Conservation (phyloP, 2,888 invertebrate genomes). For the Leptinotarsa peninsularis region DNA sequence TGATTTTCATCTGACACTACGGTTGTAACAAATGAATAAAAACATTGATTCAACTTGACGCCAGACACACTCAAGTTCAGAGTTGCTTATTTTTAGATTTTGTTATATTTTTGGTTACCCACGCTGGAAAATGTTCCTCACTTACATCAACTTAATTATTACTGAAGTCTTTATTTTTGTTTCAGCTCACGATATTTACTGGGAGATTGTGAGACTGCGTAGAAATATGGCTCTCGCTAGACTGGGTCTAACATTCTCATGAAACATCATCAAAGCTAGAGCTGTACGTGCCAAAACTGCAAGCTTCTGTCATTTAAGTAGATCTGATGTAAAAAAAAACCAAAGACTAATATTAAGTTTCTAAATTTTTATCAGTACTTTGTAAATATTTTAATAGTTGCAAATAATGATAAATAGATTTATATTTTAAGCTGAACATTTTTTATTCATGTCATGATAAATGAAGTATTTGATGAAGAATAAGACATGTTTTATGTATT, state of each 20-base stretch:
- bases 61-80: conserved; percentile 9
- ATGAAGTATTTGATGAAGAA: too few species aligned
- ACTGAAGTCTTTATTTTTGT: conserved; percentile 49
- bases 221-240: conserved; percentile 81
- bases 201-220: conserved; percentile 78
- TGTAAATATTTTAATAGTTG: conserved; percentile 12
- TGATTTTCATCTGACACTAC: background rate
- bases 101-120: background rate
- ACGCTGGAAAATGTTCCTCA: too few species aligned
- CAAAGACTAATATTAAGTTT: conserved; percentile 44
- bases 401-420: background rate
- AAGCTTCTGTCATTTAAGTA: conserved; percentile 25
- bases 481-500: too few species aligned
- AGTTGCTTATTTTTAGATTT: conserved; percentile 1
- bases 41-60: background rate
- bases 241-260: conserved; percentile 71
- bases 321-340: conserved; percentile 47
- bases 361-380: conserved; percentile 19
- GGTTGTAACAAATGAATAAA: too few species aligned
- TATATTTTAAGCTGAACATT: too few species aligned
- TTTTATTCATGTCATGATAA: too few species aligned
- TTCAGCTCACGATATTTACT: conserved; percentile 79
- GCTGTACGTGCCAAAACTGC: conserved; percentile 47
- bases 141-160: background rate
- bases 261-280: conserved; percentile 45